These are phyloP conservation scores for Hippopotamus amphibius DNA, from an alignment of 2,113 vertebrate genomes.

Conservation along the genomic window DNA sequence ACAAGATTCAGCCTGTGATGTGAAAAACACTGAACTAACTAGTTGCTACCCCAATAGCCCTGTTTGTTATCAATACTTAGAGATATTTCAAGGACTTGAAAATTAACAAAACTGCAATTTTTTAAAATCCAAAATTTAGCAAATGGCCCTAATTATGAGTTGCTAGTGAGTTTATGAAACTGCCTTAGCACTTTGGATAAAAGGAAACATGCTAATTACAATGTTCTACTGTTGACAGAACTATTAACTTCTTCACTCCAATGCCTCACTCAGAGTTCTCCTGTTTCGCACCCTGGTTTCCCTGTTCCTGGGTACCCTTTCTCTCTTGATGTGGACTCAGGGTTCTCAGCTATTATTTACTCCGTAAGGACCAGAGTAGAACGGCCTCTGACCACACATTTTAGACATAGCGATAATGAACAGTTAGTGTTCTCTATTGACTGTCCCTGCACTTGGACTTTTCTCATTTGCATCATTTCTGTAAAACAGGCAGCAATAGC, in stretches of 20 bases:
- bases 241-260: neutral
- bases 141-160: neutral
- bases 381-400: neutral
- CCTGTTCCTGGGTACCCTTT: neutral
- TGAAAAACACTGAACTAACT: neutral
- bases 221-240: neutral
- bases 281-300: fast-evolving
- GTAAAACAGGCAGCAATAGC: neutral
- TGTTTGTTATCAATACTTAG: neutral
- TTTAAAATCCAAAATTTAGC: neutral
- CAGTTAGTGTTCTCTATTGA: neutral
- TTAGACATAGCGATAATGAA: neutral
- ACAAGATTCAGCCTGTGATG: neutral
- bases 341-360: neutral
- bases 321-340: neutral
- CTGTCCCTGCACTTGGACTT: neutral
- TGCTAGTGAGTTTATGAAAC: neutral
- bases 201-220: neutral
- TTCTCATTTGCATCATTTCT: neutral
- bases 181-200: neutral
- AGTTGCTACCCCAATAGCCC: neutral
- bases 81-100: neutral
- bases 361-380: neutral
- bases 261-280: neutral
- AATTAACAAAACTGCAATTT: neutral